These are phyloP conservation scores for Emys orbicularis DNA, from an alignment of 2,797 vertebrate species.

Conservation along the genomic window DNA sequence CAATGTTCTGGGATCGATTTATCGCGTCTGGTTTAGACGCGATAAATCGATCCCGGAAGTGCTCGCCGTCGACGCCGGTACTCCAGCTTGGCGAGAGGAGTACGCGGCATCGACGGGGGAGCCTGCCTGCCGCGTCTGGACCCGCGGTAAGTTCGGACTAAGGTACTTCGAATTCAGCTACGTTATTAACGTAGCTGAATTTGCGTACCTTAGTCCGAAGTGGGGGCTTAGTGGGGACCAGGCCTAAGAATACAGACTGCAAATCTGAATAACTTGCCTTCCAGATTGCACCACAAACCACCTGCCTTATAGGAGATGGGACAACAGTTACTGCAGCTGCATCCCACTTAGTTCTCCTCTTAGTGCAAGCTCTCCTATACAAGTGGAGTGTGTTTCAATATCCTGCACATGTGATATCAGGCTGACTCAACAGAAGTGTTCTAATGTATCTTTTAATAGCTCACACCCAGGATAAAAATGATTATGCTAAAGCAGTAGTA, in stretches of 20 bases:
- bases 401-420: not conserved
- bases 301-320: not conserved
- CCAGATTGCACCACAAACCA: conserved; percentile 1
- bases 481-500: conserved; percentile 16
- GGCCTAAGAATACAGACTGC: conserved; percentile 19
- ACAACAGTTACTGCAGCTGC: not conserved
- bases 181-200: too few species aligned
- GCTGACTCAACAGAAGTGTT: conserved; percentile 15
- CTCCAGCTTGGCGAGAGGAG: too few species aligned
- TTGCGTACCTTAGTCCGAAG: too few species aligned
- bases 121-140: too few species aligned
- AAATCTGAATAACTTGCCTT: conserved; percentile 40
- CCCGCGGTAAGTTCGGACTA: too few species aligned
- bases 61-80: too few species aligned
- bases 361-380: not conserved
- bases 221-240: too few species aligned
- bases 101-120: too few species aligned
- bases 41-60: too few species aligned
- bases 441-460: conserved; percentile 45
- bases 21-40: too few species aligned
- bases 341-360: not conserved
- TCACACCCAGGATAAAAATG: not conserved
- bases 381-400: not conserved
- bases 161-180: too few species aligned
- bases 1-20: too few species aligned